These are phyloP conservation scores for Bombus affinis DNA, from an alignment of 1,140 invertebrate genomes.

Conservation along the genomic window DNA sequence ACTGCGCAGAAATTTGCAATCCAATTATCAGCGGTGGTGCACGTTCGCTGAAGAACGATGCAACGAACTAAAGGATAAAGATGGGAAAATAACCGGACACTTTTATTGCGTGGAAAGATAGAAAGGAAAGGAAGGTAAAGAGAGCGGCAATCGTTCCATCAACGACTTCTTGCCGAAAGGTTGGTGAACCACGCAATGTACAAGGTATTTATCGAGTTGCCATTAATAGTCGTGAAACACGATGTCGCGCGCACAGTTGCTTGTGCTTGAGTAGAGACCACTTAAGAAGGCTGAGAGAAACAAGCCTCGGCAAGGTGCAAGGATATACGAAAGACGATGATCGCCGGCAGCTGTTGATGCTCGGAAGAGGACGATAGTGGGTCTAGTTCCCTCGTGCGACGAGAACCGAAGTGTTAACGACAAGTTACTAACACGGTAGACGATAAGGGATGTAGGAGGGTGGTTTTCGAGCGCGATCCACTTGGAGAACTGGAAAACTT, in stretches of 20 bases:
- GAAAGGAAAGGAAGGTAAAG: not conserved
- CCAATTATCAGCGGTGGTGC: too few species aligned
- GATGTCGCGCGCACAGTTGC: not conserved
- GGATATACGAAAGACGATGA: conserved; percentile 55
- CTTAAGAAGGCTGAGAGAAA: conserved; percentile 34
- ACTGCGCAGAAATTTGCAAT: not conserved
- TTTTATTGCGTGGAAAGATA: not conserved
- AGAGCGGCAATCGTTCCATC: not conserved
- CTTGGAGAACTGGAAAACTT: conserved; percentile 52
- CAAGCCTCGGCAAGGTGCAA: conserved; percentile 51
- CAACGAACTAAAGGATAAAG: too few species aligned
- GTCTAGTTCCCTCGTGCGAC: conserved; percentile 7
- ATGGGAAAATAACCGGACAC: too few species aligned
- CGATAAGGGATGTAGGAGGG: not conserved
- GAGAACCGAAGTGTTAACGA: conserved; percentile 41
- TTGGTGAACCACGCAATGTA: conserved; percentile 21
- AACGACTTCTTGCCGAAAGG: not conserved
- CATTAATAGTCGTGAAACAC: conserved; percentile 22
- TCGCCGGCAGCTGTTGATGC: conserved; percentile 62
- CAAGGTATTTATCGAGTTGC: conserved; percentile 20
- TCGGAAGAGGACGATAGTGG: not conserved
- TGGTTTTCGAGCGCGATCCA: not conserved
- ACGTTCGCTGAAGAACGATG: too few species aligned
- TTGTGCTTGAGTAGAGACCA: conserved; percentile 29
- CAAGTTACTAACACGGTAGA: conserved; percentile 39